Evolutionary conservation across 2,113 vertebrate genomes (phyloP).

Genomic region (Alethe castanea): DNA sequence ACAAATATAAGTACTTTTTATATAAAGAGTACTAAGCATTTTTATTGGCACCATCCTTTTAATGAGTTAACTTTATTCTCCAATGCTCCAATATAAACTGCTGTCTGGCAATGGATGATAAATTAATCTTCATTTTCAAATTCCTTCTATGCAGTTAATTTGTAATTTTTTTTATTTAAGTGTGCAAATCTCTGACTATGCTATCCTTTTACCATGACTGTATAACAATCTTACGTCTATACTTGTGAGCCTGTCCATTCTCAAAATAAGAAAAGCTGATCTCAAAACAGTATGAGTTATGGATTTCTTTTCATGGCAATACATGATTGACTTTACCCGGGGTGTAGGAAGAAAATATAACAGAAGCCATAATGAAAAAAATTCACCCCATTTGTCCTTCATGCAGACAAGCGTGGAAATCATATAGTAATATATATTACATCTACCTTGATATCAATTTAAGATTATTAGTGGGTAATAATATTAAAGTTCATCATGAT

Average conservation of each 20-base stretch:
- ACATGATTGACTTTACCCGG: constrained; percentile 37
- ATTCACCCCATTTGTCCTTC: constrained; percentile 30
- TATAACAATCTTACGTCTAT: not conserved
- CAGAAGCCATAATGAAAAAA: constrained; percentile 31
- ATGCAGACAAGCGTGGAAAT: not conserved
- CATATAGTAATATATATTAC: not conserved
- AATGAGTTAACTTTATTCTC: constrained; percentile 40
- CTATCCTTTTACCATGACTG: not conserved
- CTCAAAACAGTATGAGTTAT: constrained; percentile 19
- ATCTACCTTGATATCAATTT: constrained; percentile 9
- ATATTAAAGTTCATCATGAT: constrained; percentile 28
- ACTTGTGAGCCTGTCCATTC: constrained; percentile 45
- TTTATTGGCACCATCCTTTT: constrained; percentile 56
- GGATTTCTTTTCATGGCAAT: constrained; percentile 29
- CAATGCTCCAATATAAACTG: constrained; percentile 4
- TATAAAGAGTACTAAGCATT: constrained; percentile 44
- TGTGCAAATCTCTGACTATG: constrained; percentile 16
- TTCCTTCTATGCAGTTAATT: constrained; percentile 47
- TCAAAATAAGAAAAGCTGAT: constrained; percentile 47
- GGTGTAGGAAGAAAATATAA: not conserved
- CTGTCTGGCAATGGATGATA: constrained; percentile 52
- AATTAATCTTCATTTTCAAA: constrained; percentile 64
- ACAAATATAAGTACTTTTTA: constrained; percentile 14
- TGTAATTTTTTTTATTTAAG: constrained; percentile 38
- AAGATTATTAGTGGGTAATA: constrained; percentile 37